Evolutionary conservation across 2,113 vertebrate genomes (phyloP).

Genomic region (Anolis carolinensis): DNA sequence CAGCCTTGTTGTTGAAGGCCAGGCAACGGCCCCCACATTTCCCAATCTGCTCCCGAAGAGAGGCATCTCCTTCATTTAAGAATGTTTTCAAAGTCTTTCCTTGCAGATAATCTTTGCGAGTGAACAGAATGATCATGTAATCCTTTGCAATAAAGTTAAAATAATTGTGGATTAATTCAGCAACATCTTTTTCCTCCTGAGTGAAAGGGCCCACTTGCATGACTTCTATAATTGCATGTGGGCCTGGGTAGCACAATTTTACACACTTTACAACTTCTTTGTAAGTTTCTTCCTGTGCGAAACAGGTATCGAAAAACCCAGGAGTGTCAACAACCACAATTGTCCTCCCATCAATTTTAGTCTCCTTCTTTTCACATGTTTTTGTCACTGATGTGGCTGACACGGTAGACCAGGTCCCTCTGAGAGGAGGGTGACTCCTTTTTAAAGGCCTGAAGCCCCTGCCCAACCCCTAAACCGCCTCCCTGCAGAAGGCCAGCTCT

Average conservation of each 20-base stretch:
- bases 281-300: rapidly evolving
- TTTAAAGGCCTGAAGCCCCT: too few relatives aligned
- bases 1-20: not conserved
- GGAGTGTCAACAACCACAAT: conserved; percentile 74
- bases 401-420: conserved; percentile 6
- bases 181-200: rapidly evolving
- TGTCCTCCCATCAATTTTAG: conserved; percentile 21
- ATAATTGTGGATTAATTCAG: not conserved
- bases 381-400: conserved; percentile 58
- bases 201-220: not conserved
- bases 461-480: too few relatives aligned
- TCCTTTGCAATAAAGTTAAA: not conserved
- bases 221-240: not conserved
- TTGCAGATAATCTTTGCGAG: not conserved
- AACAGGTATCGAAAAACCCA: conserved; percentile 43
- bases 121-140: not conserved
- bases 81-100: not conserved
- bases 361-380: conserved; percentile 46
- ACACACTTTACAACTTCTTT: not conserved
- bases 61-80: not conserved
- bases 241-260: not conserved
- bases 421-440: too few relatives aligned
- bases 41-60: not conserved
- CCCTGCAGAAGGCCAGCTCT: too few relatives aligned
- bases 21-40: not conserved